A percentile compares a stretch with the other conserved stretches of the same genome.
These are phyloP conservation scores for Cephonodes hylas DNA, from an alignment of 2,888 invertebrate species.

Conservation along the genomic window DNA sequence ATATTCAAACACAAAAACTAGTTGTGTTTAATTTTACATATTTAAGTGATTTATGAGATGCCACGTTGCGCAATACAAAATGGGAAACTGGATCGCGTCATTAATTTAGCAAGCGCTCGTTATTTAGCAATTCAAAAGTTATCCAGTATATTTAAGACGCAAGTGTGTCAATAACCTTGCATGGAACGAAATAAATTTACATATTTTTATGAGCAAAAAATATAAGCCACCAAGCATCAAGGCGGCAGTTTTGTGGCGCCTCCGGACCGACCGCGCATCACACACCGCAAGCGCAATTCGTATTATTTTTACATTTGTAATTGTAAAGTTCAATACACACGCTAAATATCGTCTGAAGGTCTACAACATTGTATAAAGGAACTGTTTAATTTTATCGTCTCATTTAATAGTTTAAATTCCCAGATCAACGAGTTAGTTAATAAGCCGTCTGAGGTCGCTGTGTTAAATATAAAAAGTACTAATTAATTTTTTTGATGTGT, in stretches of 20 bases:
- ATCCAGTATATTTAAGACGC: constrained; percentile 54
- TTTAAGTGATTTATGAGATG: constrained; percentile 46
- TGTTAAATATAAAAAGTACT: constrained; percentile 19
- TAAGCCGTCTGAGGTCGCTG: constrained; percentile 29
- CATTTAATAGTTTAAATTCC: constrained; percentile 28
- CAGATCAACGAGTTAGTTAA: constrained; percentile 28
- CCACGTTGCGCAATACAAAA: constrained; percentile 45
- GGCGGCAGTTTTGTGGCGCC: constrained; percentile 37
- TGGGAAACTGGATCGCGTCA: constrained; percentile 58
- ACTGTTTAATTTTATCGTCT: constrained; percentile 27
- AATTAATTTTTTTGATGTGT: constrained; percentile 11
- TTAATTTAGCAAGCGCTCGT: constrained; percentile 57
- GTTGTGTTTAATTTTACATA: constrained; percentile 26
- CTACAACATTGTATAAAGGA: constrained; percentile 30
- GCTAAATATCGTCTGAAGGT: constrained; percentile 26
- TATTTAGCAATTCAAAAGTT: constrained; percentile 62
- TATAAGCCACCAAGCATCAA: constrained; percentile 28
- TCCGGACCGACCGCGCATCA: constrained; percentile 13
- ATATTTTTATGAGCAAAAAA: constrained; percentile 62
- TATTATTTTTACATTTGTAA: constrained; percentile 14
- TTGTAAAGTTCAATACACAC: constrained; percentile 29
- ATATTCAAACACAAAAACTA: constrained; percentile 33
- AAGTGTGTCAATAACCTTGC: constrained; percentile 77
- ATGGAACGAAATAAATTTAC: constrained; percentile 62
- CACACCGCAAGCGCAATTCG: not conserved